Base-by-base conservation (phyloP, 53 echinoderm and acorn worm genomes). In the Actinopyga echinites region DNA sequence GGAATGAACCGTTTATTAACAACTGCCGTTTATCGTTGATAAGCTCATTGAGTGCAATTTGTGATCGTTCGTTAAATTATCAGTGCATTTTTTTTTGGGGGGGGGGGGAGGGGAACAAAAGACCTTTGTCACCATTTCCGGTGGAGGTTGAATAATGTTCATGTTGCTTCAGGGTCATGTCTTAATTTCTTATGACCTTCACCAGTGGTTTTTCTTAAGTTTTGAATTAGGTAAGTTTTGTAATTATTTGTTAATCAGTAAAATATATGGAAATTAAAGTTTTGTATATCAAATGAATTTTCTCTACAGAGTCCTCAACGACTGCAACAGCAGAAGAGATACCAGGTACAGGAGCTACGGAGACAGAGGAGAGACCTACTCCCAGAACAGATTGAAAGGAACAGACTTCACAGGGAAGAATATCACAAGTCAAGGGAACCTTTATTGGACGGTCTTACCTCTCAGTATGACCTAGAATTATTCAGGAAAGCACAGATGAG, bases 391-490 rank as follows among this genome's bases (percentile, higher is more conserved):
- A 88, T 92, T 56, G 92, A 89, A 59, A 90, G 89, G 79, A 92
- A 91, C 71, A 71, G 89, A 10, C 90, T 89, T 32, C 99, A 99
- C 44, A 75, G 99, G 26, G 94, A 99, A 62, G 94, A 99, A 69
- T 95, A 69, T 83, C 92, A 92, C 91, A 92, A 95, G 74, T 92
- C 94, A 40, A 53, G 99, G 1, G 94, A 99, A 56, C 99, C 99
- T 0, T 85, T 99, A 28, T 85, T 95, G 5, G 89, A 95, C 9
- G 90, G 95, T 12, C 86, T 99, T 37, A 95, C 99, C 8, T 99
- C 99, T 7, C 99, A 99, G 90, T 99, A 95, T 83, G 99, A 99
- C 64, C 85, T 99, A 79, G 94, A 99, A 54, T 61, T 99, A 57
- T 95, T 99, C 85, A 75, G 93, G 26, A 92, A 99, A 33, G 99